Conservation (phyloP, 1,140 invertebrate genomes). For the Cecropterus lyciades region DNA sequence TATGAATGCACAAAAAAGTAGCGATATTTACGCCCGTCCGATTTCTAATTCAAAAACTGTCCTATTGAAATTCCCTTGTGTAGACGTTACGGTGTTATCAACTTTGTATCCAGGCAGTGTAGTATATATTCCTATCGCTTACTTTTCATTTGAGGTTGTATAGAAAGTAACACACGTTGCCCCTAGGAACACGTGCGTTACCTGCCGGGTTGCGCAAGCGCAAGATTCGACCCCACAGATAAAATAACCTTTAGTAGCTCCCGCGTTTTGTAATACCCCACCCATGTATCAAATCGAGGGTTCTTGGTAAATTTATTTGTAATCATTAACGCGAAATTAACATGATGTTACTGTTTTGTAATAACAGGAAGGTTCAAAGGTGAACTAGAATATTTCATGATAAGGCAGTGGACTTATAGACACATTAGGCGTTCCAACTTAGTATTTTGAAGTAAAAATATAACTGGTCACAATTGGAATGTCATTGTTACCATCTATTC, state of each 20-base stretch:
- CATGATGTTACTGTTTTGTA: too few relatives aligned
- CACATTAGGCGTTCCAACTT: too few relatives aligned
- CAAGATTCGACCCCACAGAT: conserved; percentile 42
- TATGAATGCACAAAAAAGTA: conserved; percentile 30
- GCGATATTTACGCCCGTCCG: conserved; percentile 28
- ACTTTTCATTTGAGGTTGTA: conserved; percentile 29
- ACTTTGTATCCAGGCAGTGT: neutral
- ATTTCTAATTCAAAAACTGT: conserved; percentile 23
- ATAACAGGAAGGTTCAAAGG: too few relatives aligned
- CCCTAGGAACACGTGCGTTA: conserved; percentile 51
- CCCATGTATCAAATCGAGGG: conserved; percentile 7
- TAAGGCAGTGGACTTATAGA: too few relatives aligned
- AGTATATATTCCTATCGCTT: conserved; percentile 4
- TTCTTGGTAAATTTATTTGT: conserved; percentile 4
- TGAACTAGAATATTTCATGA: too few relatives aligned
- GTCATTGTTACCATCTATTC: too few relatives aligned
- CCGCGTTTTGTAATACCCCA: conserved; percentile 26
- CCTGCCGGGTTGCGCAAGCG: conserved; percentile 46
- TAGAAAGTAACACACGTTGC: conserved; percentile 38
- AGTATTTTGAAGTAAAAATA: too few relatives aligned
- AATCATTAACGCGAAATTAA: conserved; percentile 1
- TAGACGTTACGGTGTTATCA: neutral
- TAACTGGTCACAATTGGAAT: too few relatives aligned
- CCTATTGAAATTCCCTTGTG: conserved; percentile 13
- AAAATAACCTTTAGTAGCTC: conserved; percentile 33